phyloP scores from a whole-genome alignment of 1,140 invertebrate genomes.

The Ectropis grisescens region DNA sequence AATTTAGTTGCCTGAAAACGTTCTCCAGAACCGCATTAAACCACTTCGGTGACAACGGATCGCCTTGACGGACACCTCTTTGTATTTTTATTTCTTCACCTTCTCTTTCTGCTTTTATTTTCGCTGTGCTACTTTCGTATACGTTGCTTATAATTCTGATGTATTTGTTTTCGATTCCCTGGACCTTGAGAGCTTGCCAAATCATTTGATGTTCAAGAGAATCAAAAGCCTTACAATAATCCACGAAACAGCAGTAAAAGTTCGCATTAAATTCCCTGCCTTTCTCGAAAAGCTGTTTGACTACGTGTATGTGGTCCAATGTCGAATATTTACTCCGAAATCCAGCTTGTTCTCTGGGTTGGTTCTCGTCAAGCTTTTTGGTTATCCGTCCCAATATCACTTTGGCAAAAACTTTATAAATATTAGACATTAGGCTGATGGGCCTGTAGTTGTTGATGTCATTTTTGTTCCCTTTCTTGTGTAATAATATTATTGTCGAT shows the following conservation, averaged over 20 bases:
- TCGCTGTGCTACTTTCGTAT: slow-evolving; percentile 1
- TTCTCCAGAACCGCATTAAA: background rate
- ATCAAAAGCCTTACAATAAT: slow-evolving; percentile 6
- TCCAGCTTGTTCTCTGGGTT: background rate
- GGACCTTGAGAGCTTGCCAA: background rate
- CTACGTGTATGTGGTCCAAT: too few species aligned
- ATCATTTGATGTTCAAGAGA: slow-evolving; percentile 3
- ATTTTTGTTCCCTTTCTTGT: background rate
- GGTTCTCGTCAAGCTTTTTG: background rate
- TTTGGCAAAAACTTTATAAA: background rate
- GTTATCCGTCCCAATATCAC: background rate
- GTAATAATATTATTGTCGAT: background rate
- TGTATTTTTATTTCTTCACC: slow-evolving; percentile 3
- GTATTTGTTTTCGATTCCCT: slow-evolving; percentile 3
- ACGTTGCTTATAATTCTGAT: slow-evolving; percentile 6
- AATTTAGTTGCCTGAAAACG: slow-evolving; percentile 1
- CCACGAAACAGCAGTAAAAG: slow-evolving; percentile 5
- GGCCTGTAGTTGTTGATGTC: background rate
- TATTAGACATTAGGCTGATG: background rate
- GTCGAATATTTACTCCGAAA: background rate
- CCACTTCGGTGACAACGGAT: slow-evolving; percentile 1
- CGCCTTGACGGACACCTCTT: slow-evolving; percentile 4
- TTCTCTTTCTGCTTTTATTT: slow-evolving; percentile 2
- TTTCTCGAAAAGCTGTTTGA: slow-evolving; percentile 8
- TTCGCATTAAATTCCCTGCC: slow-evolving; percentile 3